Percentiles rank a stretch among this genome's conserved stretches.
phyloP scores from a whole-genome alignment of 2,888 invertebrate genomes.

The Ferrisia virgata region DNA sequence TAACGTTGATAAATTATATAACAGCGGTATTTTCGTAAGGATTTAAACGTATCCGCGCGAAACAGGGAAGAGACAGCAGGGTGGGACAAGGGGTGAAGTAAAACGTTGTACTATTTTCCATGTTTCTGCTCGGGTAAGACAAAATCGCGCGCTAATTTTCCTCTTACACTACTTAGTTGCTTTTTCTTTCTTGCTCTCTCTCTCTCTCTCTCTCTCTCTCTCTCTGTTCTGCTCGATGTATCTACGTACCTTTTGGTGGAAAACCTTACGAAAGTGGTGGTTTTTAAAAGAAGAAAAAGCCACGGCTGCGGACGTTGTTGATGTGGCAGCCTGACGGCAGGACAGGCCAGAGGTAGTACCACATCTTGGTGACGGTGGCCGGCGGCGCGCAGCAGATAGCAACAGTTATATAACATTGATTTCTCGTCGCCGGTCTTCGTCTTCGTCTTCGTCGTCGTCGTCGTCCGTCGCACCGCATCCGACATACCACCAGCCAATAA shows the following conservation, averaged over 20 bases:
- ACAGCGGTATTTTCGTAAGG: not conserved
- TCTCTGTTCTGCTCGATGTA: not conserved
- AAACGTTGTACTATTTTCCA: not conserved
- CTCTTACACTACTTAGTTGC: not conserved
- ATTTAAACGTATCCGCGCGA: not conserved
- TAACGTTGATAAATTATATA: conserved; percentile 19
- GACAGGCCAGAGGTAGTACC: not conserved
- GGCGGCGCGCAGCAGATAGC: not conserved
- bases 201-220: not conserved
- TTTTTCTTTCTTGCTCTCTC: not conserved
- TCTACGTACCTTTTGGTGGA: too few species aligned
- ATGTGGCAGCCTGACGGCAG: not conserved
- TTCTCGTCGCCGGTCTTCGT: not conserved
- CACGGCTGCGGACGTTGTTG: not conserved
- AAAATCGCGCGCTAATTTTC: conserved; percentile 10
- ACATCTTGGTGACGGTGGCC: not conserved
- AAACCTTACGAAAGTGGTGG: too few species aligned
- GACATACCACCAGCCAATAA: not conserved
- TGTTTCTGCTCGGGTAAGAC: not conserved
- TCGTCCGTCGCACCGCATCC: not conserved
- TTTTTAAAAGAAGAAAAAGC: not conserved
- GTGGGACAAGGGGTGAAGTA: not conserved
- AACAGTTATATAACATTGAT: conserved; percentile 28
- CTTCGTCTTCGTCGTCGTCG: not conserved
- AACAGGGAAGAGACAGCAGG: not conserved